phyloP scores from a whole-genome alignment of 2,113 vertebrate genomes.

The Actenoides hombroni region DNA sequence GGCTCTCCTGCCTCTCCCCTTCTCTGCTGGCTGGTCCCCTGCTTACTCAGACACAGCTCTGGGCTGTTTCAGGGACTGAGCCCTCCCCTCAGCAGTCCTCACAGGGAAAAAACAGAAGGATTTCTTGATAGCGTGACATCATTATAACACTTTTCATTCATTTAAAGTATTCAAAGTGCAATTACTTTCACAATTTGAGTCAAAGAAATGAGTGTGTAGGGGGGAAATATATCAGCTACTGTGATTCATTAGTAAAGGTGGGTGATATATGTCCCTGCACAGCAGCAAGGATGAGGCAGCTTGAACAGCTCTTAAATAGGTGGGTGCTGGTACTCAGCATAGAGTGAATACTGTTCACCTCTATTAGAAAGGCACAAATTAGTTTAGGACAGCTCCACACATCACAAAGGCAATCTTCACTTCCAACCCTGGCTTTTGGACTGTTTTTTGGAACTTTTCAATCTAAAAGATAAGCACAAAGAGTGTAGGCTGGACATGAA shows the following conservation, averaged over 20 bases:
- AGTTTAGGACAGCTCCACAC: background rate
- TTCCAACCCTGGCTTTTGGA: background rate
- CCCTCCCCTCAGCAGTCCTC: background rate
- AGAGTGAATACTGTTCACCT: background rate
- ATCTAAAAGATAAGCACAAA: background rate
- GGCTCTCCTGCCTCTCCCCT: background rate
- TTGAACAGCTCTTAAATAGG: background rate
- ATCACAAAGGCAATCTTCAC: background rate
- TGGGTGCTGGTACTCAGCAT: background rate
- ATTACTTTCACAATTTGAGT: constrained; percentile 32
- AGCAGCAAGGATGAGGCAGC: background rate
- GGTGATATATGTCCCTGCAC: background rate
- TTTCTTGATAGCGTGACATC: constrained; percentile 9
- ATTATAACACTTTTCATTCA: constrained; percentile 42
- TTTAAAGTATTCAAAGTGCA: constrained; percentile 15
- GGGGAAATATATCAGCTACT: constrained; percentile 8
- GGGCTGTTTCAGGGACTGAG: background rate
- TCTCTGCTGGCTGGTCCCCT: background rate
- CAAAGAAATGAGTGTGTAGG: constrained; percentile 36
- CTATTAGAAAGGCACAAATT: background rate
- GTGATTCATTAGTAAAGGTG: constrained; percentile 45
- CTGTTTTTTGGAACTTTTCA: background rate
- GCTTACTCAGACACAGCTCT: background rate
- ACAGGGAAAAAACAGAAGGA: background rate
- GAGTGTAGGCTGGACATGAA: background rate